These are phyloP conservation scores for Drosophila pseudotakahashii DNA, from an alignment of 2,888 invertebrate genomes.

Conservation along the genomic window DNA sequence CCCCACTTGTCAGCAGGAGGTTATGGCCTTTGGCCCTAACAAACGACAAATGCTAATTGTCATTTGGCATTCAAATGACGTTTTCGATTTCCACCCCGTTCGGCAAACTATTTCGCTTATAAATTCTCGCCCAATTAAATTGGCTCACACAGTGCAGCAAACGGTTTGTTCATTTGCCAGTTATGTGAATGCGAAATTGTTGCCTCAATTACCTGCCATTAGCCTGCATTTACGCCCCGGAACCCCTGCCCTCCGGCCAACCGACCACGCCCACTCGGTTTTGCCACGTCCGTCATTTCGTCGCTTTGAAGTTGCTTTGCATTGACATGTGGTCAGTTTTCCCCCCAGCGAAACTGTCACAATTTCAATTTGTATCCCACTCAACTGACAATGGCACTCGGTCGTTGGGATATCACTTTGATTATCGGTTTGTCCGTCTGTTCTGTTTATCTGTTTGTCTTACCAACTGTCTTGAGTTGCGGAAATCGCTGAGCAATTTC, in stretches of 20 bases:
- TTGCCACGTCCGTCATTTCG: constrained; percentile 55
- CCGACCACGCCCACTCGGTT: neutral
- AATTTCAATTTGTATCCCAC: constrained; percentile 45
- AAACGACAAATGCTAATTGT: constrained; percentile 31
- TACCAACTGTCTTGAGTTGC: constrained; percentile 34
- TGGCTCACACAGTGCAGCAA: constrained; percentile 33
- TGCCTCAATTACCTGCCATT: constrained; percentile 63
- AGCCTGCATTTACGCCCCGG: constrained; percentile 39
- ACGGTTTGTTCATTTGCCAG: constrained; percentile 51
- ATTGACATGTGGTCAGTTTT: constrained; percentile 75
- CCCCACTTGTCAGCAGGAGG: constrained; percentile 3
- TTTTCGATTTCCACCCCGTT: constrained; percentile 18
- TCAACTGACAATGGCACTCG: constrained; percentile 39
- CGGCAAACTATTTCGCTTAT: constrained; percentile 52
- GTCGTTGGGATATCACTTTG: constrained; percentile 23
- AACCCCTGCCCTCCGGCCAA: neutral
- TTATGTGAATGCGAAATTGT: constrained; percentile 63
- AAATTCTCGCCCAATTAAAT: constrained; percentile 63
- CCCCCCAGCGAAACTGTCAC: constrained; percentile 53
- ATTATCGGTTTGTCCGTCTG: constrained; percentile 37
- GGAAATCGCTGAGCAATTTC: constrained; percentile 43
- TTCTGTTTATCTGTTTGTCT: constrained; percentile 26
- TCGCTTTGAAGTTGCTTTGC: constrained; percentile 70
- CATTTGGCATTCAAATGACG: constrained; percentile 33
- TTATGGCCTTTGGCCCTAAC: constrained; percentile 8